Evolutionary conservation across 2,888 invertebrate genomes (phyloP).

Genomic region (Platerodrilus igneus): DNA sequence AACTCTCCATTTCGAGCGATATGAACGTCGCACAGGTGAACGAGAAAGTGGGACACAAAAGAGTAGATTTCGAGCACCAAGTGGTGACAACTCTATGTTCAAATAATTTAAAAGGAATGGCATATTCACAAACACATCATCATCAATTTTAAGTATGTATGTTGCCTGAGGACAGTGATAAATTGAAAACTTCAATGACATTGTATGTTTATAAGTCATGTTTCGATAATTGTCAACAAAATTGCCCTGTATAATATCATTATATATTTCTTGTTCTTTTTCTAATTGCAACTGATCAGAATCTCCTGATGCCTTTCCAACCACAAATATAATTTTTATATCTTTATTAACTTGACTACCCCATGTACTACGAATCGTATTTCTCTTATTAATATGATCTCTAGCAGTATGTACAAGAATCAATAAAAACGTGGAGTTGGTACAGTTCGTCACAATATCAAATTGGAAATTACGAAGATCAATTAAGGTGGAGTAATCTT

Average conservation of each 20-base stretch:
- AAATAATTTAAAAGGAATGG: constrained; percentile 58
- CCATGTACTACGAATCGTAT: constrained; percentile 70
- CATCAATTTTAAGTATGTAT: constrained; percentile 67
- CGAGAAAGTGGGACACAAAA: constrained; percentile 54
- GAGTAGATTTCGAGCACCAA: constrained; percentile 58
- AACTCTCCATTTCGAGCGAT: constrained; percentile 74
- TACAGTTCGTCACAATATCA: constrained; percentile 49
- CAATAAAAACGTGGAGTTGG: constrained; percentile 47
- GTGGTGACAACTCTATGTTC: constrained; percentile 54
- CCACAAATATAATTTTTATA: constrained; percentile 61
- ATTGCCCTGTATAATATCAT: constrained; percentile 72
- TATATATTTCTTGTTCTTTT: constrained; percentile 54
- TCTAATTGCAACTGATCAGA: constrained; percentile 41
- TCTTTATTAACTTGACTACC: constrained; percentile 54
- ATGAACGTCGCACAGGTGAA: constrained; percentile 56
- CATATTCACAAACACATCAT: constrained; percentile 72
- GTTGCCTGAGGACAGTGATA: constrained; percentile 66
- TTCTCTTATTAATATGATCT: constrained; percentile 59
- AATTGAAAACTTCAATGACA: constrained; percentile 73
- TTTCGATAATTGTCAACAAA: constrained; percentile 76
- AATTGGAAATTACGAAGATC: constrained; percentile 61
- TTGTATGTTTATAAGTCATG: constrained; percentile 79
- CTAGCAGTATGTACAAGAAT: constrained; percentile 69
- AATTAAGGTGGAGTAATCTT: constrained; percentile 49
- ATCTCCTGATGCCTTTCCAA: constrained; percentile 54